A percentile compares a stretch with the other conserved stretches of the same genome.
phyloP scores from a whole-genome alignment of 2,888 invertebrate genomes.

The Ferrisia virgata region DNA sequence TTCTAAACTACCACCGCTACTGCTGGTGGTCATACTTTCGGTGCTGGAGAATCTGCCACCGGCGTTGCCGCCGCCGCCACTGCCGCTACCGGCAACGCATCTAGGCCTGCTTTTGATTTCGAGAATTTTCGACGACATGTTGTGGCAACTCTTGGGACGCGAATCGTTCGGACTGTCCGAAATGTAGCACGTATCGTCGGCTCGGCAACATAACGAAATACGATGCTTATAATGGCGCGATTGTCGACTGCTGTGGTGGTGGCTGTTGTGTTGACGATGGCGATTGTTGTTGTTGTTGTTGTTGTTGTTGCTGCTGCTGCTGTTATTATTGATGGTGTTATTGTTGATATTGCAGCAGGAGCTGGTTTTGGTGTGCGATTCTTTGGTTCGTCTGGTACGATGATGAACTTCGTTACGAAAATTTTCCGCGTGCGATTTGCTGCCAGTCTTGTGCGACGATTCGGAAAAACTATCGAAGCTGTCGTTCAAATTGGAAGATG shows the following conservation, averaged over 20 bases:
- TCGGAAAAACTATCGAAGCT: conserved; percentile 37
- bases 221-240: conserved; percentile 21
- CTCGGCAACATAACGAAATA: conserved; percentile 20
- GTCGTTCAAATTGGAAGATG: conserved; percentile 52
- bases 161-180: conserved; percentile 62
- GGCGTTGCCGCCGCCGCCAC: too few relatives aligned
- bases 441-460: conserved; percentile 46
- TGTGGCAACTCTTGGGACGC: conserved; percentile 54
- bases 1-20: conserved; percentile 84
- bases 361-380: neutral
- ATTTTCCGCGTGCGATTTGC: neutral
- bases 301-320: neutral
- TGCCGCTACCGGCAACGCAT: too few relatives aligned
- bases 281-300: conserved; percentile 13
- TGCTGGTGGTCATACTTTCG: conserved; percentile 78
- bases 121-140: conserved; percentile 52
- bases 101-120: conserved; percentile 68
- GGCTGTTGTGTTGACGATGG: neutral
- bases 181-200: conserved; percentile 51
- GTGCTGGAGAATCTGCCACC: conserved; percentile 72
- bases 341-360: neutral
- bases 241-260: neutral
- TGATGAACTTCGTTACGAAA: neutral
- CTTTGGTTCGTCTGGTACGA: neutral
- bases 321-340: neutral